Evolutionary conservation across 2,888 invertebrate species (phyloP).

Genomic region (Mayetiola destructor): DNA sequence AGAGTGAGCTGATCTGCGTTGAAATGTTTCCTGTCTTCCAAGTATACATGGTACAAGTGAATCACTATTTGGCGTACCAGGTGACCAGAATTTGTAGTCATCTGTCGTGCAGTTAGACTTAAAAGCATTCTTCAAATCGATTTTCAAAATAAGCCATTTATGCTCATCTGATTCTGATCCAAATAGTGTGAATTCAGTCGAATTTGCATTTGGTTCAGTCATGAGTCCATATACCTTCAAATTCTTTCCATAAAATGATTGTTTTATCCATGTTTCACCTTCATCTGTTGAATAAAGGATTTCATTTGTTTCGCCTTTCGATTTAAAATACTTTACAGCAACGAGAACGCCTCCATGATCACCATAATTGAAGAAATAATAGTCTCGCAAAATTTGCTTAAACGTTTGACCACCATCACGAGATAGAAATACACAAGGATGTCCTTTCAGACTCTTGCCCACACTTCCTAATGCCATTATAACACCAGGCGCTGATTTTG

Average conservation of each 20-base stretch:
- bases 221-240: slow-evolving; percentile 77
- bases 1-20: slow-evolving; percentile 54
- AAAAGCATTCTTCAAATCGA: slow-evolving; percentile 41
- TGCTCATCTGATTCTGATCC: slow-evolving; percentile 65
- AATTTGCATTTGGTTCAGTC: slow-evolving; percentile 90
- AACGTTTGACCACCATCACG: slow-evolving; percentile 71
- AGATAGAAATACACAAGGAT: slow-evolving; percentile 65
- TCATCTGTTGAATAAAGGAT: slow-evolving; percentile 76
- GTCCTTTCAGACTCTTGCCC: slow-evolving; percentile 62
- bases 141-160: slow-evolving; percentile 76
- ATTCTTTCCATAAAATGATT: slow-evolving; percentile 55
- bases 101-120: slow-evolving; percentile 46
- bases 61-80: slow-evolving; percentile 45
- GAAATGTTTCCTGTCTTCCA: slow-evolving; percentile 61
- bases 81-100: slow-evolving; percentile 83
- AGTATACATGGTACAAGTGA: slow-evolving; percentile 53
- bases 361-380: slow-evolving; percentile 76
- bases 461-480: slow-evolving; percentile 76
- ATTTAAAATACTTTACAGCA: slow-evolving; percentile 68
- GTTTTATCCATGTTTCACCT: slow-evolving; percentile 64
- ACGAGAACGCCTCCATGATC: slow-evolving; percentile 82
- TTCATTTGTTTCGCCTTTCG: slow-evolving; percentile 59
- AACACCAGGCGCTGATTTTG: slow-evolving; percentile 74
- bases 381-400: slow-evolving; percentile 64
- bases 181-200: slow-evolving; percentile 81